Base-by-base conservation (phyloP, 1,140 invertebrate species). In the Andricus grossulariae region DNA sequence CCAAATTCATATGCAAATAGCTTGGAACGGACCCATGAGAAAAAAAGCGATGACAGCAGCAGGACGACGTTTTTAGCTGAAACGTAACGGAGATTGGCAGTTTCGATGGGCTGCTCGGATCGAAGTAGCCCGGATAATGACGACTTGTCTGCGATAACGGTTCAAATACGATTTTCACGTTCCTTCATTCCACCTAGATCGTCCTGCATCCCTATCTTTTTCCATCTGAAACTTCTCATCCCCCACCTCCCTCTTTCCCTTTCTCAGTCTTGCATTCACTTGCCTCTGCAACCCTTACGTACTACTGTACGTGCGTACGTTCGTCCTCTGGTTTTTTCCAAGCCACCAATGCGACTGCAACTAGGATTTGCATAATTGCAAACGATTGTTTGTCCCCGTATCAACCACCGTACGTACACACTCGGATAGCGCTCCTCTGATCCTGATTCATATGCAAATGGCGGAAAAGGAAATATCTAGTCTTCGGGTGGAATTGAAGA, bases 361-460 rank as follows among this genome's bases (percentile, higher is more conserved):
- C 81, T 81, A 77, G 83, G 86, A 88, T 90, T 89, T 88, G 86
- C 88, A 90, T 90, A 90, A 89, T 89, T 90, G 87, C 86, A 80
- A 87, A 80, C 88, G 88, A 90, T 90, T 90, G 88, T 90, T 89
- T 90, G 88, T 89, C 87, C 86, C 79, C 85, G 85, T 87, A 89
- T 86, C 86, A 88, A 84, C 77, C 81, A 78, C 78, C 79, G 81
- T 85, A 82, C 85, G 83, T 87, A 86, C 83, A 88, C 84, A 80
- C 79, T 87, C 80, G 73, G 77, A 83, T 82, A 80, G 80, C 76
- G 79, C 80, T 85, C 76, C 82, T 84, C 82, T 87, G 84, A 88
- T 90, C 87, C 86, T 88, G 85, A 89, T 89, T 88, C 88, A 88
- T 86, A 90, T 90, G 88, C 84, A 89, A 90, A 90, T 90, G 82